Evolutionary conservation across 2,888 invertebrate species (phyloP), one percentile per base, ranked within the genome.

Genomic region (Himalopsyche tibetana): DNA sequence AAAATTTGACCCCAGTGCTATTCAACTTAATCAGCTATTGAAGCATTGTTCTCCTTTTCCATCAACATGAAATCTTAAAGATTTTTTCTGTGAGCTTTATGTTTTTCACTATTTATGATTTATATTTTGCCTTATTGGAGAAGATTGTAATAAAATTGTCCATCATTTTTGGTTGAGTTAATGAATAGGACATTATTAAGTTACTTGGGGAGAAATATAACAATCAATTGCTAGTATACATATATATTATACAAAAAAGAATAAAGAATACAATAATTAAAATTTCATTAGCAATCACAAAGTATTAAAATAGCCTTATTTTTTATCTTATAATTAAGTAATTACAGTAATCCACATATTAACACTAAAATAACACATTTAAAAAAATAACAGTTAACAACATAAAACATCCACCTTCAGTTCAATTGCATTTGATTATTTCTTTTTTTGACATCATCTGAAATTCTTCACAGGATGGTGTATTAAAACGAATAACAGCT

Each of bases 401-500:
- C 87, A 87, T 79, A 87, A 82, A 85, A 63, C 80, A 83, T 85
- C 51, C 19, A 81, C 19, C 51, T 55, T 28, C 15, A 63, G 80
- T 82, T 86, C 82, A 86, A 74, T 80, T 79, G 55, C 89, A 89
- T 85, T 85, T 88, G 15, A 89, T 82, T 81, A 88, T 89, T 51
- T 89, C 86, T 28, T 82, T 88, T 82, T 87, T 88, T 45, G 82
- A 56, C 45, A 82, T 87, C 74, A 86, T 55, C 80, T 85, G 83
- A 5, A 91, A 87, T 42, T 90, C 89, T 74, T 89, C 91, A 90
- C 94, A 94, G 83, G 92, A 91, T 38, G 94, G 94, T 40, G 94
- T 93, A 84, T 91, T 91, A 86, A 95, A 92, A 42, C 91, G 91
- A 38, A 94, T 90, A 88, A 93, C 93, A 1, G 94, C 93, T 89